These are phyloP conservation scores for Hydropotes inermis DNA, from an alignment of 2,113 vertebrate genomes.

Conservation along the genomic window DNA sequence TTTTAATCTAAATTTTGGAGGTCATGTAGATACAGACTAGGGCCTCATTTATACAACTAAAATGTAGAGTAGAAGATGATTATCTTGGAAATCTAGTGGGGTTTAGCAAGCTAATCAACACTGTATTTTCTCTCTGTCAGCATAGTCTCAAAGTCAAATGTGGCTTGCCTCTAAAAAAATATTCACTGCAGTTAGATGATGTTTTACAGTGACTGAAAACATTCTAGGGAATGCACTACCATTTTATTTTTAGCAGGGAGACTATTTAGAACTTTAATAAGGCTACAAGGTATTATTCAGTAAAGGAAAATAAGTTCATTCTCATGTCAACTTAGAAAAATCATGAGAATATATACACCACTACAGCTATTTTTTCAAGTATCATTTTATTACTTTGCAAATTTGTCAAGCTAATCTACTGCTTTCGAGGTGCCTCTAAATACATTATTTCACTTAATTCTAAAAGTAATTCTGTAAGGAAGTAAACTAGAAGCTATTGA, in stretches of 20 bases:
- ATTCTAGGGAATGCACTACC: constrained; percentile 23
- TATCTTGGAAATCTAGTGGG: constrained; percentile 40
- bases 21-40: background rate
- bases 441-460: constrained; percentile 50
- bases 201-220: constrained; percentile 54
- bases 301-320: constrained; percentile 42
- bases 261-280: constrained; percentile 60
- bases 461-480: constrained; percentile 42
- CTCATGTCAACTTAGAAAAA: constrained; percentile 41
- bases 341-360: background rate
- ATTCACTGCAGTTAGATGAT: background rate
- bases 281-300: constrained; percentile 2
- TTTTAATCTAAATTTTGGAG: constrained; percentile 35
- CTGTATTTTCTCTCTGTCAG: constrained; percentile 36
- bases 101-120: constrained; percentile 47
- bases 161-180: constrained; percentile 29
- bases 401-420: constrained; percentile 26
- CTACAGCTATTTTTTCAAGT: constrained; percentile 4
- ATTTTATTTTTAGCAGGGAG: constrained; percentile 55
- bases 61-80: constrained; percentile 14
- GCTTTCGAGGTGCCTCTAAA: constrained; percentile 33
- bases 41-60: constrained; percentile 4
- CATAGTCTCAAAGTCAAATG: constrained; percentile 58
- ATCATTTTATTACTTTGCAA: constrained; percentile 38
- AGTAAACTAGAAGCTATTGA: constrained; percentile 19